Base-by-base conservation (phyloP, 2,888 invertebrate species). In the Rhagonycha fulva region DNA sequence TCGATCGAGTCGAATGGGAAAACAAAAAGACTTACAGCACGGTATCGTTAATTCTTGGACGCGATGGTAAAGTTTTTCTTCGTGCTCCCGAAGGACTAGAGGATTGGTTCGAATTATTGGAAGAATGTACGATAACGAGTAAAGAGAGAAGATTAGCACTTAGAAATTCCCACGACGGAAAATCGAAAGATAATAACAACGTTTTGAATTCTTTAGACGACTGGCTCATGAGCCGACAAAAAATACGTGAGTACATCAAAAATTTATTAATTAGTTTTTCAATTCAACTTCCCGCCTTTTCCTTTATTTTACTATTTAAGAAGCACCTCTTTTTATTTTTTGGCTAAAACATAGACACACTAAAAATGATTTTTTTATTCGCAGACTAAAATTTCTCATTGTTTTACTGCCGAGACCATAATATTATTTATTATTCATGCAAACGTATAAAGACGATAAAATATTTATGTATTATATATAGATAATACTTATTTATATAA, bases 1-100 rank as follows among this genome's bases (percentile, higher is more conserved):
- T 93, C 67, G 92, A 92, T 82, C 90, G 90, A 82, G 90, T 92
- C 67, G 91, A 92, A 86, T 92, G 92, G 92, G 89, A 91, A 76
- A 92, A 92, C 85, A 90, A 91, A 80, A 91, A 91, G 81, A 91
- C 90, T 71, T 92, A 92, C 84, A 91, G 91, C 83, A 89, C 91
- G 80, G 91, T 92, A 74, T 89, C 90, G 63, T 85, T 92, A 80
- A 88, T 89, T 26, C 86, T 90, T 76, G 90, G 90, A 80, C 88
- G 90, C 76, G 87, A 87, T 77, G 87, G 87, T 28, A 86, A 88
- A 79, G 89, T 90, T 71, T 88, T 89, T 75, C 85, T 90, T 47
- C 83, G 90, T 78, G 87, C 89, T 32, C 85, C 88, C 70, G 90
- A 91, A 78, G 91, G 91, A 69, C 87, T 92, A 63, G 92, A 92